These are phyloP conservation scores for Ecdyonurus torrentis DNA, from an alignment of 2,888 invertebrate genomes.

Conservation along the genomic window DNA sequence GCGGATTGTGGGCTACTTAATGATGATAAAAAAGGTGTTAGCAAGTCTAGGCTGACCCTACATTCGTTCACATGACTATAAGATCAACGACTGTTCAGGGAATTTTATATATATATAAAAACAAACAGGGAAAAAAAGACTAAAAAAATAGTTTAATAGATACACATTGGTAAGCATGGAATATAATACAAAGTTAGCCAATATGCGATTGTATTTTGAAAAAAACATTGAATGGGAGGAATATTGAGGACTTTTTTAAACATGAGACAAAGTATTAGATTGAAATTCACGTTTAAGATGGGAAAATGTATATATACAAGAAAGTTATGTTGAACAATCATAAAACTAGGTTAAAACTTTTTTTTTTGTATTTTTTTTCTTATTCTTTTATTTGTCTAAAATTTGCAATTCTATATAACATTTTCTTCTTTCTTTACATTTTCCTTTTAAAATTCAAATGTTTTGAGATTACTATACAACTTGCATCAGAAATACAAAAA, in stretches of 20 bases:
- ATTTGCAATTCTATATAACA: no score
- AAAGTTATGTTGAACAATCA: not conserved
- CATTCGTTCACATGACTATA: not conserved
- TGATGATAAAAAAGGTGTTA: slow-evolving; percentile 3
- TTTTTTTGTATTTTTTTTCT: no score
- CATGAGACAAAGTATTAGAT: not conserved
- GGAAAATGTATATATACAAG: not conserved
- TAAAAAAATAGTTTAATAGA: not conserved
- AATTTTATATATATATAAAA: not conserved
- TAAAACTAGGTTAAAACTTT: not conserved
- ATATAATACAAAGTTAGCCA: no score
- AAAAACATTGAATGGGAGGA: not conserved
- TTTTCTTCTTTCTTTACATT: no score
- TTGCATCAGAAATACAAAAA: no score
- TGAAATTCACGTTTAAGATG: not conserved
- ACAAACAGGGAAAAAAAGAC: no score
- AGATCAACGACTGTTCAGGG: not conserved
- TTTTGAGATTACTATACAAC: no score
- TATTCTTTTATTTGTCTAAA: no score
- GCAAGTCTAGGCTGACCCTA: not conserved
- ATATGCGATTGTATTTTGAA: not conserved
- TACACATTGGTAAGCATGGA: not conserved
- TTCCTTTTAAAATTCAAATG: no score
- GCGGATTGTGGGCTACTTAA: slow-evolving; percentile 1
- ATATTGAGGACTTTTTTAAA: not conserved